Conservation (phyloP, 1,140 invertebrate genomes). For the Linepithema humile region DNA sequence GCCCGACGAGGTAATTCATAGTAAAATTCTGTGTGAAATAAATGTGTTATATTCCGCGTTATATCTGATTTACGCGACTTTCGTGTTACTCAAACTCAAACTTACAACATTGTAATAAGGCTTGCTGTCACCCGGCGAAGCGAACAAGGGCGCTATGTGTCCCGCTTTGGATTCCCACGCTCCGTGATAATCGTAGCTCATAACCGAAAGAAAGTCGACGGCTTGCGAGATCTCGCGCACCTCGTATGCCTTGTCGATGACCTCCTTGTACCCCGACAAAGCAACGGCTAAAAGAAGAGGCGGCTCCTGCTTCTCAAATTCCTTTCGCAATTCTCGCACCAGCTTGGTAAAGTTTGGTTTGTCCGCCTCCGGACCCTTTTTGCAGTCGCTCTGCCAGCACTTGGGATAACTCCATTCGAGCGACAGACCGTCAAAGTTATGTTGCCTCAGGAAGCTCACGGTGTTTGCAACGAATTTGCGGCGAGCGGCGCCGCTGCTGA, state of each 20-base stretch:
- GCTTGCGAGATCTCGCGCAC: constrained; percentile 87
- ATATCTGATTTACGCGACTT: background rate
- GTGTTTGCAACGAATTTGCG: constrained; percentile 88
- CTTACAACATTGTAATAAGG: constrained; percentile 92
- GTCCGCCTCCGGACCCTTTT: constrained; percentile 90
- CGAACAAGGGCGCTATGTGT: constrained; percentile 92
- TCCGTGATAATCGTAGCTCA: constrained; percentile 96
- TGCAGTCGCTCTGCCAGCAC: constrained; percentile 96
- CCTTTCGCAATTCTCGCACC: constrained; percentile 91
- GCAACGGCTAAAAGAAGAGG: constrained; percentile 91
- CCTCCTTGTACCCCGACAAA: constrained; percentile 95
- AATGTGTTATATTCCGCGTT: background rate
- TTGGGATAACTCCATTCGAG: constrained; percentile 96
- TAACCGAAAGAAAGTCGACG: constrained; percentile 93
- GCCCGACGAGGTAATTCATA: constrained; percentile 88
- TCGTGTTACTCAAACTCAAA: background rate
- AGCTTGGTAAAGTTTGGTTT: constrained; percentile 91
- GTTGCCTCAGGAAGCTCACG: constrained; percentile 88
- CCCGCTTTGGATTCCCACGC: constrained; percentile 93
- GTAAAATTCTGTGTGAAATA: constrained; percentile 88
- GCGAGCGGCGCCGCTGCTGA: constrained; percentile 87
- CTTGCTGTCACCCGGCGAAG: constrained; percentile 86
- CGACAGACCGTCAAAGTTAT: constrained; percentile 93
- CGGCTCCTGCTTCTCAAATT: constrained; percentile 89
- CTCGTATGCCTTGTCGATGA: constrained; percentile 94